A percentile compares a stretch with the other conserved stretches of the same genome.
phyloP scores from a whole-genome alignment of 2,888 invertebrate genomes.

The Eumerus sabulonum region DNA sequence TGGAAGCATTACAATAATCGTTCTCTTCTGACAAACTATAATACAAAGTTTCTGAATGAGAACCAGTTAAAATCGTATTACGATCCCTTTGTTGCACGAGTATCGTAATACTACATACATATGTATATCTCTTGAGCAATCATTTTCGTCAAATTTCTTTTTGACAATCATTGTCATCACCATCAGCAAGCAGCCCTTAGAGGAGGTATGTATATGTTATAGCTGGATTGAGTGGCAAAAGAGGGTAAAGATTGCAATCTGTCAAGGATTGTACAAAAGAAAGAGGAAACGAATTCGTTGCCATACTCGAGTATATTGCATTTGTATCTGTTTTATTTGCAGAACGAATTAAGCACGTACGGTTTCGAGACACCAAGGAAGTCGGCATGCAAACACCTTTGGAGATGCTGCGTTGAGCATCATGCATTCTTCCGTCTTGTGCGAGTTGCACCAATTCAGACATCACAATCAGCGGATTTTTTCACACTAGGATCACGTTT shows the following conservation, averaged over 20 bases:
- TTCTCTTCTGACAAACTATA: too few relatives aligned
- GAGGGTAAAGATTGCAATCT: constrained; percentile 21
- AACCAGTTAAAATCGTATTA: too few relatives aligned
- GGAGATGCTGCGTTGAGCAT: constrained; percentile 97
- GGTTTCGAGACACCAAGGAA: constrained; percentile 96
- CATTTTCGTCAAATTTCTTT: constrained; percentile 13
- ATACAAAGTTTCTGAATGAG: too few relatives aligned
- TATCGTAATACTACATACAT: constrained; percentile 24
- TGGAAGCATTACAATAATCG: too few relatives aligned
- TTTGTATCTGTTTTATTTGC: constrained; percentile 68
- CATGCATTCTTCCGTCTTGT: constrained; percentile 95
- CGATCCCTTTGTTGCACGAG: constrained; percentile 16
- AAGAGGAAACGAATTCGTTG: constrained; percentile 15
- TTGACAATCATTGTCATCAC: constrained; percentile 7
- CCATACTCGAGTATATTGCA: constrained; percentile 1
- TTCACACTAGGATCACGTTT: constrained; percentile 89
- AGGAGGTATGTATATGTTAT: not conserved
- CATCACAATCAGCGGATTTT: constrained; percentile 82
- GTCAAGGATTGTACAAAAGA: constrained; percentile 40
- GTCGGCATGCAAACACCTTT: constrained; percentile 95
- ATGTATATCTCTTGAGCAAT: constrained; percentile 15
- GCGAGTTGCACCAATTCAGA: constrained; percentile 85
- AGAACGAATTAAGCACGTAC: constrained; percentile 97
- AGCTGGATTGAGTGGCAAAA: not conserved
- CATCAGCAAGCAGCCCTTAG: too few relatives aligned